Evolutionary conservation across 2,113 vertebrate genomes (phyloP).

Genomic region (pig (Sus scrofa)): T2T-Sscrofa CM000819.6:107324001-107324500

Average conservation of each 20-base stretch:
- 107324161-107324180: neutral
- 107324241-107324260: conserved; percentile 62
- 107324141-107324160: conserved; percentile 2
- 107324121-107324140: neutral
- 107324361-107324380: neutral
- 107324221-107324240: conserved; percentile 54
- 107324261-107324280: conserved; percentile 22
- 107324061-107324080: conserved; percentile 39
- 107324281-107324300: conserved; percentile 24
- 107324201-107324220: conserved; percentile 45
- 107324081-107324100: conserved; percentile 52
- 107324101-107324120: conserved; percentile 2
- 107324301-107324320: neutral
- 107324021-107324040: neutral
- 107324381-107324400: neutral
- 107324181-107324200: neutral
- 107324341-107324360: neutral
- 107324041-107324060: neutral
- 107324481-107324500: neutral
- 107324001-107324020: neutral
- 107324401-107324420: neutral
- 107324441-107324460: neutral
- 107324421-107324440: neutral
- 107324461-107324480: neutral
- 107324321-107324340: conserved; percentile 9